Base-by-base conservation (phyloP, 1,140 invertebrate species). In the Mercenaria mercenaria region DNA sequence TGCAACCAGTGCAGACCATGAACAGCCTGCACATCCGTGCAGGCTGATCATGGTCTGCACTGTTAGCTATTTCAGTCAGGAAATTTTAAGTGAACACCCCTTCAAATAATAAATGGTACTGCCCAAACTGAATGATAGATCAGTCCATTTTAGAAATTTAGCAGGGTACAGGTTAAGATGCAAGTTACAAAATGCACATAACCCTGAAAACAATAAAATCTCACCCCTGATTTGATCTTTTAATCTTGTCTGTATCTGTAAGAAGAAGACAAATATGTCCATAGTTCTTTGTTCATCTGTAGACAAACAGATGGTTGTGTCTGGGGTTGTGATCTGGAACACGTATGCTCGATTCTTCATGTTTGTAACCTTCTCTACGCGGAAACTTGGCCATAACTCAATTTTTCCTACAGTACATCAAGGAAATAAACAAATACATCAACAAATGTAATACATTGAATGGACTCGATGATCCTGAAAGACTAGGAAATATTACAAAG, bases 181-280 rank as follows among this genome's bases (percentile, higher is more conserved):
- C n/a, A n/a, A n/a, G n/a, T n/a, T n/a, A n/a, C n/a, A n/a, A n/a
- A n/a, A n/a, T n/a, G n/a, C n/a, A n/a, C n/a, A n/a, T 47, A 47
- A 47, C 43, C 15, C 43, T 47, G n/a, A n/a, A n/a, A n/a, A n/a
- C n/a, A 67, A 67, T 13, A 39, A 39, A 39, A 72, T 18, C 86
- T 56, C 23, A 95, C 94, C 93, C 93, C 69, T 93, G 61, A 95
- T 92, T 89, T 93, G 90, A 41, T 92, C 90, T 34, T 92, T 92
- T 18, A 95, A 84, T 67, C 87, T 89, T 26, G 91, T 86, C 74
- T 95, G 94, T 52, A 90, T 91, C 81, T 93, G 93, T 47, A 95
- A 64, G 72, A 94, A 88, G 79, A 95, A 95, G 47, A 94, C 94
- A 89, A 95, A 93, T 41, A 94, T 91, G 69, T 95, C 94, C 87